These are phyloP conservation scores for Tiliqua scincoides DNA, from an alignment of 2,113 vertebrate genomes.

Conservation along the genomic window DNA sequence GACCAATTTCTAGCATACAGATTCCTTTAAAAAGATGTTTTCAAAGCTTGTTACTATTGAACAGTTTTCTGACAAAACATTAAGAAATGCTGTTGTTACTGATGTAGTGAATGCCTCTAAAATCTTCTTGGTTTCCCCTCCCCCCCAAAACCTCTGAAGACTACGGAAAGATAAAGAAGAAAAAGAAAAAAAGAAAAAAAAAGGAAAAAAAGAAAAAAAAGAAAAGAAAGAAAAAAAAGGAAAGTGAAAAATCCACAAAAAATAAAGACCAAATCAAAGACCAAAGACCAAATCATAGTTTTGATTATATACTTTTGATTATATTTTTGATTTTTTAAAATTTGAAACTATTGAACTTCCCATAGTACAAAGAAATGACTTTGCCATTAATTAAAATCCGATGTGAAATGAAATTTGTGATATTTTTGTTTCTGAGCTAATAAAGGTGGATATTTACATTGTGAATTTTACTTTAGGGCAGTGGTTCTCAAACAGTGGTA, in stretches of 20 bases:
- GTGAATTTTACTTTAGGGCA: constrained; percentile 88
- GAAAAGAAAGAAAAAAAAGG: background rate
- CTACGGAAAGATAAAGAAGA: too few species aligned
- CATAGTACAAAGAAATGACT: constrained; percentile 83
- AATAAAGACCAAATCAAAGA: constrained; percentile 72
- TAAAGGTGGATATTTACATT: constrained; percentile 90
- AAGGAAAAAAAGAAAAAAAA: constrained; percentile 50
- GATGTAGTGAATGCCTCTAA: background rate
- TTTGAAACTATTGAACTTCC: constrained; percentile 84
- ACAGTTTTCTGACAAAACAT: background rate
- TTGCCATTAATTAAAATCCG: constrained; percentile 84
- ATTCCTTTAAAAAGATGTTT: background rate
- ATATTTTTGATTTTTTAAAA: too few species aligned
- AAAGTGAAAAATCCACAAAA: background rate
- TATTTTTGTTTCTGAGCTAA: constrained; percentile 85
- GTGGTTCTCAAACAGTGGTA: too few species aligned
- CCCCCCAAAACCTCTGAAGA: constrained; percentile 89
- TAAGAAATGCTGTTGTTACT: background rate
- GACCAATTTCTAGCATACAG: background rate
- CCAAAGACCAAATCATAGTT: too few species aligned
- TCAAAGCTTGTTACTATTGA: background rate
- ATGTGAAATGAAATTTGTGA: constrained; percentile 83
- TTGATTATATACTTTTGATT: too few species aligned
- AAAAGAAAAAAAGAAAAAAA: constrained; percentile 15
- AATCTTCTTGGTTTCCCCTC: constrained; percentile 55